Evolutionary conservation across 2,888 invertebrate species (phyloP).

Genomic region (Apamea sordens): DNA sequence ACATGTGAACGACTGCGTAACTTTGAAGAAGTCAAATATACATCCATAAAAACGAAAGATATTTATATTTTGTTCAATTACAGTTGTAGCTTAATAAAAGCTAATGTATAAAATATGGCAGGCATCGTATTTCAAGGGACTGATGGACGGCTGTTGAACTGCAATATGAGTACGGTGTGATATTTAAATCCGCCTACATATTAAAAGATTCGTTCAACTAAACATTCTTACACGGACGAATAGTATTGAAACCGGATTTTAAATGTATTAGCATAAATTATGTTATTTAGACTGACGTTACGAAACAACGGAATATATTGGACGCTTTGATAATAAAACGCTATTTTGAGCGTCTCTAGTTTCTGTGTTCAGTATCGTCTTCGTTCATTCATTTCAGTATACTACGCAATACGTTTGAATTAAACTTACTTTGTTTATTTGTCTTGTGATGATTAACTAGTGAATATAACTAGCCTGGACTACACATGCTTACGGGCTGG

Average conservation of each 20-base stretch:
- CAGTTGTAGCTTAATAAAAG: slow-evolving; percentile 9
- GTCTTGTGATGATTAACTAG: slow-evolving; percentile 4
- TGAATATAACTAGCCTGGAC: neutral
- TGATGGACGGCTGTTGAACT: slow-evolving; percentile 60
- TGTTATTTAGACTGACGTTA: slow-evolving; percentile 57
- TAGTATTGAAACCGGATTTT: slow-evolving; percentile 62
- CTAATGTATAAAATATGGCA: slow-evolving; percentile 48
- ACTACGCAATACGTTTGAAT: neutral
- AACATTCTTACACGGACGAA: slow-evolving; percentile 61
- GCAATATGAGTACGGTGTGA: slow-evolving; percentile 71
- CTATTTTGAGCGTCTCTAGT: slow-evolving; percentile 52
- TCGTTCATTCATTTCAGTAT: slow-evolving; percentile 25
- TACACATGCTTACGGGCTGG: neutral
- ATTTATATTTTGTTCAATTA: slow-evolving; percentile 42
- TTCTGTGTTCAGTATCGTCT: slow-evolving; percentile 30
- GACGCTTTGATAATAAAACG: slow-evolving; percentile 55
- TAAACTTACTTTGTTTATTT: slow-evolving; percentile 22
- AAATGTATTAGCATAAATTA: slow-evolving; percentile 68
- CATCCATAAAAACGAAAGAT: slow-evolving; percentile 29
- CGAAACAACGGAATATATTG: slow-evolving; percentile 62
- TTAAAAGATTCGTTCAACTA: slow-evolving; percentile 52
- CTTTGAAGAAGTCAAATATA: slow-evolving; percentile 18
- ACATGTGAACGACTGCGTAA: slow-evolving; percentile 11
- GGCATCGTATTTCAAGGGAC: slow-evolving; percentile 51
- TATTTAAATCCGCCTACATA: slow-evolving; percentile 73